Evolutionary conservation across 2,888 invertebrate species (phyloP).

Genomic region (Trachelus tabidus): DNA sequence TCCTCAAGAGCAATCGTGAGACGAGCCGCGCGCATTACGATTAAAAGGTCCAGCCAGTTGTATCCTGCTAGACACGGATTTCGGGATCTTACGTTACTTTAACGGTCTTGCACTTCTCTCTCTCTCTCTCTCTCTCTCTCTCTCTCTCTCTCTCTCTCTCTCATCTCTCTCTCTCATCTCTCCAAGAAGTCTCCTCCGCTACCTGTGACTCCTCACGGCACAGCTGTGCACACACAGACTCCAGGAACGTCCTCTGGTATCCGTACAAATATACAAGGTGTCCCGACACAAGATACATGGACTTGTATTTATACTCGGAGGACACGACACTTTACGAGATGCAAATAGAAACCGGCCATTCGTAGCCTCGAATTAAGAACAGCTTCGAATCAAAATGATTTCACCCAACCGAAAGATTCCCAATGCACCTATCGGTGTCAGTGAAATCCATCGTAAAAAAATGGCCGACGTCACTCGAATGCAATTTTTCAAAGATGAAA

Average conservation of each 20-base stretch:
- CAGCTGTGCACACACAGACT: not conserved
- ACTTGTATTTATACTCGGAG: not conserved
- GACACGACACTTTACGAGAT: not conserved
- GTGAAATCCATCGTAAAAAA: rapidly evolving
- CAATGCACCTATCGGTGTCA: not conserved
- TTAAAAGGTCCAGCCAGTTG: not conserved
- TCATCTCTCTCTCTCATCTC: not conserved
- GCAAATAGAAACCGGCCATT: not conserved
- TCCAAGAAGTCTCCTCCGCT: not conserved
- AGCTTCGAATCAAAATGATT: not conserved
- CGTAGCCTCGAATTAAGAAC: not conserved
- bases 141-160: not conserved
- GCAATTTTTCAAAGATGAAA: not conserved
- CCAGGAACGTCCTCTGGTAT: not conserved
- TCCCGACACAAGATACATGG: not conserved
- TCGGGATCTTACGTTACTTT: not conserved
- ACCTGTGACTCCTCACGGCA: not conserved
- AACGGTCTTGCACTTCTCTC: not conserved
- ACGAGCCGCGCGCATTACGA: not conserved
- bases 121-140: not conserved
- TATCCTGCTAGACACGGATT: not conserved
- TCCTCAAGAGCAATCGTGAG: not conserved
- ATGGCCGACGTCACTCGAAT: not conserved
- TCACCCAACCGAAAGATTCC: not conserved
- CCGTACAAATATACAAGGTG: not conserved